Evolutionary conservation across 2,888 invertebrate genomes (phyloP), one percentile per base, ranked within the genome.

Genomic region (Siphonodentalium dalli): DNA sequence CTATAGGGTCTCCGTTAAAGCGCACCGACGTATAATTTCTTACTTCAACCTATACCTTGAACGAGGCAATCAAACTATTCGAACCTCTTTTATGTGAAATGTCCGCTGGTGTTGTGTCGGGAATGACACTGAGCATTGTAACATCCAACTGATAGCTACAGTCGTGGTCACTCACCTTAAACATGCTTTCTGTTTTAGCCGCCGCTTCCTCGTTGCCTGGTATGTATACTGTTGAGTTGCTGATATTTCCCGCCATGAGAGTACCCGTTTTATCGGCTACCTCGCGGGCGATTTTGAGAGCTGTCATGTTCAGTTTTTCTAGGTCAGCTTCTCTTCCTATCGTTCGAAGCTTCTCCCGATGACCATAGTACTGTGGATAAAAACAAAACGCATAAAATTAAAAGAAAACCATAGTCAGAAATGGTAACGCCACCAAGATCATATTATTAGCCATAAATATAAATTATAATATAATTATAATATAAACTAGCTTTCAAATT

Each of bases 201-300:
- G 61, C 46, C 0, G 61, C 40, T 6, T 34, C 53, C 0, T 59
- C 49, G 24, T 74, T 58, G n/a, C 68, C 66, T 1, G 67, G 65
- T 6, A 68, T 57, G 47, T 68, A 79, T 2, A 64, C 42, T 3
- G 69, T 71, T 8, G 71, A 68, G 62, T 78, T 78, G 54, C 71
- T 74, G 5, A 79, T 66, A 54, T 78, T 74, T 44, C 79, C 79
- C 15, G 79, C 78, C 71, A 79, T 72, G 15, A 80, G 60, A 1
- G 71, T 75, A 8, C 73, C 75, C 9, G 74, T 73, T 42, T 61
- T 59, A 37, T 72, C 66, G 4, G 79, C 78, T 23, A 80, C 78
- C 38, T 75, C 63, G 2, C 71, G 71, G 4, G 80, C 80, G 15
- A 80, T 67, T 29, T 64, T 52, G 34, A 80, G 56, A 0, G 80